Conservation (phyloP, 2,888 invertebrate genomes). For the Seira sanloemensis region DNA sequence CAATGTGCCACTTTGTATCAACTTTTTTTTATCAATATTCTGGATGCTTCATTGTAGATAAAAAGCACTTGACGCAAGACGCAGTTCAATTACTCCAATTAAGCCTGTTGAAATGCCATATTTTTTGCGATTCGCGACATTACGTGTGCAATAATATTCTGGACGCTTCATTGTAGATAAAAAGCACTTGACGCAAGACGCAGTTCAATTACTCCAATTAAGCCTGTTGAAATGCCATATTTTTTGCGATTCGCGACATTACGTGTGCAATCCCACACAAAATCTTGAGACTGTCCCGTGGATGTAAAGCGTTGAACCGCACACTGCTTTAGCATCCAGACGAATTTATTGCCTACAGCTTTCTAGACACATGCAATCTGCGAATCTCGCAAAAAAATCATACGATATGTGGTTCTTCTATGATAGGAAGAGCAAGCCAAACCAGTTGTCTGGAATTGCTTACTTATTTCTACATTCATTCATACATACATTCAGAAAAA, state of each 20-base stretch:
- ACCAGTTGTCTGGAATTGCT: background rate
- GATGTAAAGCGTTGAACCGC: background rate
- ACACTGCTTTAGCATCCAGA: conserved; percentile 50
- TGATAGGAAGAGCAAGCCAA: background rate
- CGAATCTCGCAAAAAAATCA: background rate
- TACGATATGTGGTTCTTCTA: too few relatives aligned
- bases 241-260: conserved; percentile 1
- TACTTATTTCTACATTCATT: background rate
- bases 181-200: background rate
- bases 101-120: too few relatives aligned
- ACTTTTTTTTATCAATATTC: too few relatives aligned
- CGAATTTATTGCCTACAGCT: conserved; percentile 55
- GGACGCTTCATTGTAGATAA: background rate
- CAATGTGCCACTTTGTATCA: too few relatives aligned
- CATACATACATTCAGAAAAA: too few relatives aligned
- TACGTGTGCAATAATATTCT: background rate
- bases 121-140: background rate
- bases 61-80: background rate
- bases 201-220: background rate
- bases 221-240: too few relatives aligned
- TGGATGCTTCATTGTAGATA: background rate
- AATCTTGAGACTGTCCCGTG: background rate
- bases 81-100: background rate
- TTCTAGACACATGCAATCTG: background rate
- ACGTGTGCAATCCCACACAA: background rate